Evolutionary conservation across 2,888 invertebrate species (phyloP).

Genomic region (Caenorhabditis sp.): DNA sequence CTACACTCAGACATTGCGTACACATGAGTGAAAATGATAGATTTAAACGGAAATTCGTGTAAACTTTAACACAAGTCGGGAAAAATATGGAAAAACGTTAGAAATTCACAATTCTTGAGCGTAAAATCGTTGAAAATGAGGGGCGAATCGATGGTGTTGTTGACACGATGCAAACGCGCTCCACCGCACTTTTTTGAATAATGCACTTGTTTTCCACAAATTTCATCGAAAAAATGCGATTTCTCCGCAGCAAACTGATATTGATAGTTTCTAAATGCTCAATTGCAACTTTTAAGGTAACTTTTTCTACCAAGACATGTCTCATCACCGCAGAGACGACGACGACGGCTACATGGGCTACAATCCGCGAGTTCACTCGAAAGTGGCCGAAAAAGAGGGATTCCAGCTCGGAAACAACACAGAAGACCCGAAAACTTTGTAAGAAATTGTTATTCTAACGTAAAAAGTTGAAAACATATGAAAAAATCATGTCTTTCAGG

Average conservation of each 20-base stretch:
- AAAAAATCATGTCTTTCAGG: too few species aligned
- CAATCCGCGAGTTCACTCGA: conserved; percentile 75
- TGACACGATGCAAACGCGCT: conserved; percentile 21
- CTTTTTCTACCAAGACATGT: conserved; percentile 1
- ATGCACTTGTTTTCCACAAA: neutral
- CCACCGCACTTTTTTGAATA: conserved; percentile 17
- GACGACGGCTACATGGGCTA: conserved; percentile 55
- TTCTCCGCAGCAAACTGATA: too few species aligned
- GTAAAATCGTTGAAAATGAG: neutral
- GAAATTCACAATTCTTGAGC: neutral
- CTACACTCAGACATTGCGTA: neutral
- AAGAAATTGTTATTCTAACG: conserved; percentile 29
- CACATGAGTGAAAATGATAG: too few species aligned
- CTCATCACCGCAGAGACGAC: neutral
- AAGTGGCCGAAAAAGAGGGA: conserved; percentile 75
- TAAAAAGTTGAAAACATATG: too few species aligned
- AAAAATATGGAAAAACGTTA: neutral
- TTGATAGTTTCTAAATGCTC: too few species aligned
- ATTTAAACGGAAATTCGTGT: too few species aligned
- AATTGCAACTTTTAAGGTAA: too few species aligned
- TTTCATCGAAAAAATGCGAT: neutral
- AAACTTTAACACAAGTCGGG: neutral
- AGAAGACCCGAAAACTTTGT: conserved; percentile 76
- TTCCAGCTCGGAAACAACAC: conserved; percentile 70
- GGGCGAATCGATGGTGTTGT: neutral